Conservation (phyloP, 1,140 invertebrate genomes). For the Brachionus plicatilis region DNA sequence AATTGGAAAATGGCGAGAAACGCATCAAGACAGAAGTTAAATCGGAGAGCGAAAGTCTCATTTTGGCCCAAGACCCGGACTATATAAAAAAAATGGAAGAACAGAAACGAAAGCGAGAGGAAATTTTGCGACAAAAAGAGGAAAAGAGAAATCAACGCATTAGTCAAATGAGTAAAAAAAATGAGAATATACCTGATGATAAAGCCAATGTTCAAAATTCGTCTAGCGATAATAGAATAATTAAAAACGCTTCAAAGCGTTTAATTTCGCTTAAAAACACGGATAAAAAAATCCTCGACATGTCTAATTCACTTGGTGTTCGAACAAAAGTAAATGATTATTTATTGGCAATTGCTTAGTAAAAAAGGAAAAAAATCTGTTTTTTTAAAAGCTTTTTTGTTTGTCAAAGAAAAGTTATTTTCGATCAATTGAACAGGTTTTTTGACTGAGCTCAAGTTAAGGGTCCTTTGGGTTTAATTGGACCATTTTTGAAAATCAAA, state of each 20-base stretch:
- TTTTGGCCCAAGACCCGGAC: background rate
- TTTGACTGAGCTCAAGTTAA: background rate
- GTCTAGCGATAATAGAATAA: background rate
- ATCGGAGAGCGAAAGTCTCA: background rate
- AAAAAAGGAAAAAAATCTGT: background rate
- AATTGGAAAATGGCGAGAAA: background rate
- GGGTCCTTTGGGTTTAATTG: background rate
- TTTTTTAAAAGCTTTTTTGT: background rate
- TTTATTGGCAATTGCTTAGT: background rate
- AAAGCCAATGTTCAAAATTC: background rate
- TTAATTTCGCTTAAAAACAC: background rate
- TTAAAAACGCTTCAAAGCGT: background rate
- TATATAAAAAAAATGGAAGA: background rate
- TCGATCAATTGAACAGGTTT: background rate
- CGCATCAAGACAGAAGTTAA: background rate
- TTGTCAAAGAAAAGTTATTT: background rate
- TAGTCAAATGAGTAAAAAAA: background rate
- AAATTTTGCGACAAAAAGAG: background rate
- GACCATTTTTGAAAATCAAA: background rate
- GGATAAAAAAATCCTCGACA: background rate
- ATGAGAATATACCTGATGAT: background rate
- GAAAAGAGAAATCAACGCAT: slow-evolving; percentile 9
- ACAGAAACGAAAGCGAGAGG: background rate
- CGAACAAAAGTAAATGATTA: background rate
- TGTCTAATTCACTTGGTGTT: background rate